These are phyloP conservation scores for Heliconius aoede DNA, from an alignment of 2,888 invertebrate species.

Conservation along the genomic window DNA sequence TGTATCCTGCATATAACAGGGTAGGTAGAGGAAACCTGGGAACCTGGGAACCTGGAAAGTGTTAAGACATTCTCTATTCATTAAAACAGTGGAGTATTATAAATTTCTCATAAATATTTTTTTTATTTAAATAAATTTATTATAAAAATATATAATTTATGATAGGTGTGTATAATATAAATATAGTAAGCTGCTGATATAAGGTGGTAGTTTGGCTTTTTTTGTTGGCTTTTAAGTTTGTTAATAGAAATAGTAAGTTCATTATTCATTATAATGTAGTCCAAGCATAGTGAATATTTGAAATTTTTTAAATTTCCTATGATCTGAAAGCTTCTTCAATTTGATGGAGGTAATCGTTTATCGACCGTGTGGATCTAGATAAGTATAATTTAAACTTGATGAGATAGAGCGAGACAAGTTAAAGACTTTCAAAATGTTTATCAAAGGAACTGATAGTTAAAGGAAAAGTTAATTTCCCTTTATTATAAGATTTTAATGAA, in stretches of 20 bases:
- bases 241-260: background rate
- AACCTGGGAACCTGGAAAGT: no score
- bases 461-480: background rate
- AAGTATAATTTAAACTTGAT: constrained; percentile 7
- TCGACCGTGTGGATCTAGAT: background rate
- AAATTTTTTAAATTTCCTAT: no score
- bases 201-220: background rate
- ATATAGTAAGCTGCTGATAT: background rate
- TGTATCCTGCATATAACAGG: background rate
- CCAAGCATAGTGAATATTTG: no score
- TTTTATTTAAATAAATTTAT: no score
- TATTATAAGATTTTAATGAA: background rate
- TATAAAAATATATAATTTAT: no score
- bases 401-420: background rate
- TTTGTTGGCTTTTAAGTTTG: background rate
- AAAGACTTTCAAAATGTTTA: background rate
- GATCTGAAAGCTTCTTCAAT: background rate
- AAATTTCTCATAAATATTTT: no score
- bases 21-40: background rate
- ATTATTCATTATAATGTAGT: background rate
- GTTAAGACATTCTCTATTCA: background rate
- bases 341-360: background rate
- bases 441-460: background rate
- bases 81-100: no score
- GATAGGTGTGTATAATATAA: no score